Conservation (phyloP, 2,888 invertebrate species). For the Drosophila macrothrix region DNA sequence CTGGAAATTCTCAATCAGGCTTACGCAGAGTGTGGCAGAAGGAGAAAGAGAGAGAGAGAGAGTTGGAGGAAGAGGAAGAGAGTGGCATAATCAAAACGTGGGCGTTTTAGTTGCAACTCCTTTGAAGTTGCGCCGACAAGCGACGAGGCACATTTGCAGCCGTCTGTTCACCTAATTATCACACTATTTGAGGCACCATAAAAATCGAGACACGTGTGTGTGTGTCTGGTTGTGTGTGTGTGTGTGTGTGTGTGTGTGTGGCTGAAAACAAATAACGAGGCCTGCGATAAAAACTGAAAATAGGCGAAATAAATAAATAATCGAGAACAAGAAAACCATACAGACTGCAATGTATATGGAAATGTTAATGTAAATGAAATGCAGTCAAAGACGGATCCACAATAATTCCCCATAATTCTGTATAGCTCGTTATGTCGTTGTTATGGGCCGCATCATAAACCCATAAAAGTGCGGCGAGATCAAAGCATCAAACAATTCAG, state of each 20-base stretch:
- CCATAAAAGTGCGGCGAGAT: constrained; percentile 77
- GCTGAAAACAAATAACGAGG: constrained; percentile 47
- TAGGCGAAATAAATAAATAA: constrained; percentile 68
- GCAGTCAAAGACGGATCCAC: constrained; percentile 27
- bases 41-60: not conserved
- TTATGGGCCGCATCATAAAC: constrained; percentile 73
- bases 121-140: constrained; percentile 66
- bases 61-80: not conserved
- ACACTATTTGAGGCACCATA: constrained; percentile 78
- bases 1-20: constrained; percentile 60
- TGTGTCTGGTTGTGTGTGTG: too few relatives aligned
- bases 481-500: constrained; percentile 48
- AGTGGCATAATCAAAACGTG: constrained; percentile 28
- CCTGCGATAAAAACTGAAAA: constrained; percentile 43
- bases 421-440: constrained; percentile 54
- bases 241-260: constrained; percentile 36
- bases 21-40: not conserved
- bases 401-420: constrained; percentile 29
- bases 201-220: constrained; percentile 31
- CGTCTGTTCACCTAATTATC: constrained; percentile 80
- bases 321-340: constrained; percentile 17
- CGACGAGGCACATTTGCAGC: constrained; percentile 52
- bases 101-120: constrained; percentile 41
- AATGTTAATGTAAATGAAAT: constrained; percentile 47
- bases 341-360: constrained; percentile 42